These are phyloP conservation scores for pig (Sus scrofa) DNA, from an alignment of 2,113 vertebrate species.

Conservation along the genomic window T2T-Sscrofa CM000824.6:99794001-99794500, in stretches of 20 bases:
- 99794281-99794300: not conserved
- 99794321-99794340: not conserved
- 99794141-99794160: not conserved
- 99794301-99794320: not conserved
- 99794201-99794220: not conserved
- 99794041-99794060: not conserved
- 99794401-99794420: not conserved
- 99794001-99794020: not conserved
- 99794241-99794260: constrained; percentile 13
- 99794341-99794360: not conserved
- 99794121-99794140: not conserved
- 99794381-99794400: not conserved
- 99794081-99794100: not conserved
- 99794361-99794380: not conserved
- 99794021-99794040: not conserved
- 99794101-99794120: not conserved
- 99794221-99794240: not conserved
- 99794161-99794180: not conserved
- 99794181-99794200: not conserved
- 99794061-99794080: not conserved
- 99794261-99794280: not conserved
- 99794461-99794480: not conserved
- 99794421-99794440: not conserved
- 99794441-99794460: not conserved
- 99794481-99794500: not conserved